A percentile compares a stretch with the other conserved stretches of the same genome.
phyloP scores from a whole-genome alignment of 2,797 vertebrate species.

The Euthynnus affinis region DNA sequence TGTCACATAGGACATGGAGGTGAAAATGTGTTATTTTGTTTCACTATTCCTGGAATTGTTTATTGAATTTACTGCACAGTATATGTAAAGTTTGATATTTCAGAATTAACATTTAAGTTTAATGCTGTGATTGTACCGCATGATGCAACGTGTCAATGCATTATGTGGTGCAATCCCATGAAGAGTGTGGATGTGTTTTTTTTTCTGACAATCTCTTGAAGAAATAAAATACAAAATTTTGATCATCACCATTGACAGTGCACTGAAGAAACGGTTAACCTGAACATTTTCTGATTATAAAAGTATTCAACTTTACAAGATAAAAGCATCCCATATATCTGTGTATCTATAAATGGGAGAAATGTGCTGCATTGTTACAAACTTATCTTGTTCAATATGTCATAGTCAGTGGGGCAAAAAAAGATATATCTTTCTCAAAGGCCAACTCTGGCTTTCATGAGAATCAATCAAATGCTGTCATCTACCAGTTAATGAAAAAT shows the following conservation, averaged over 20 bases:
- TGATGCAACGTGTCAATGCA: neutral
- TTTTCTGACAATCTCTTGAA: neutral
- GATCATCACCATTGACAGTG: neutral
- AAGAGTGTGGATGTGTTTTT: neutral
- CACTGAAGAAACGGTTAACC: slow-evolving; percentile 5
- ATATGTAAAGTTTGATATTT: neutral
- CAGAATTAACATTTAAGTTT: neutral
- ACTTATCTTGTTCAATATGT: slow-evolving; percentile 6
- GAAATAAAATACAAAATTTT: neutral
- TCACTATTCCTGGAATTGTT: neutral
- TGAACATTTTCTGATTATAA: slow-evolving; percentile 13
- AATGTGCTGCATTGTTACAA: neutral
- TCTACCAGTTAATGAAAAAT: neutral
- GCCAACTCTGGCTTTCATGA: slow-evolving; percentile 6
- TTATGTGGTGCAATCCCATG: neutral
- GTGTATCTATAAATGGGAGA: slow-evolving; percentile 7
- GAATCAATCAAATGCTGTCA: slow-evolving; percentile 13
- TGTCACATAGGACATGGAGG: neutral
- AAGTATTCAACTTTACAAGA: neutral
- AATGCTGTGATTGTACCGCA: neutral
- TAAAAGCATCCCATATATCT: neutral
- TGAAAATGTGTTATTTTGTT: too few relatives aligned
- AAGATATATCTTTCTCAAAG: neutral
- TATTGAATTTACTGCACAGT: neutral
- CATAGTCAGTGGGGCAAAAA: neutral